These are phyloP conservation scores for Caenorhabditis latens DNA, from an alignment of 1,140 invertebrate genomes.

Conservation along the genomic window DNA sequence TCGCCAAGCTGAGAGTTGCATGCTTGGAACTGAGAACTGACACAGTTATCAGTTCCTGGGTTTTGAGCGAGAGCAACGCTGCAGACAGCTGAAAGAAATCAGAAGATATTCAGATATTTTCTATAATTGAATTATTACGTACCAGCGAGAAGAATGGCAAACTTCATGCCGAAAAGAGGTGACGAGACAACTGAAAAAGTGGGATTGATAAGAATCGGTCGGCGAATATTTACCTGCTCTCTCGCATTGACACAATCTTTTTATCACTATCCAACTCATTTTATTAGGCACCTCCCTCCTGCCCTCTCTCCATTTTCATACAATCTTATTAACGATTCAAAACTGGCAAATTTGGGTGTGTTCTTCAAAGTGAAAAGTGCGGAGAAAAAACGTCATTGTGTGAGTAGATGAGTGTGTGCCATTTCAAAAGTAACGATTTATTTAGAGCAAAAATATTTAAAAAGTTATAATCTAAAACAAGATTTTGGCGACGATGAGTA, in stretches of 20 bases:
- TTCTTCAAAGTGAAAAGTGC: not conserved
- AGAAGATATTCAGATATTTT: not conserved
- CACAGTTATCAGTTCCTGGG: constrained; percentile 57
- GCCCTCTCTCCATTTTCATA: not conserved
- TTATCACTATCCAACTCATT: constrained; percentile 51
- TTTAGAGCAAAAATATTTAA: not conserved
- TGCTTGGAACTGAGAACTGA: not conserved
- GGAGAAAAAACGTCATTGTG: constrained; percentile 6
- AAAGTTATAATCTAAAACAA: not conserved
- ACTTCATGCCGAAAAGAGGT: constrained; percentile 48
- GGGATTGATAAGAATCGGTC: constrained; percentile 31
- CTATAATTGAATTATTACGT: constrained; percentile 11
- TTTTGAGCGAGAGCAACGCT: constrained; percentile 1
- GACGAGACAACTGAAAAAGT: constrained; percentile 28
- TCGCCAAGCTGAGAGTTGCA: not conserved
- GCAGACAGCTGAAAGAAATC: not conserved
- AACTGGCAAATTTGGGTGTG: constrained; percentile 41
- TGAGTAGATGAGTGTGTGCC: not conserved
- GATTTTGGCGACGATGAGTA: constrained; percentile 4
- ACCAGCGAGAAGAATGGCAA: constrained; percentile 48
- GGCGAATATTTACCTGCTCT: constrained; percentile 34
- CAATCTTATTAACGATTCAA: constrained; percentile 47
- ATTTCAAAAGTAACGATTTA: not conserved
- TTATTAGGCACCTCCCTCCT: constrained; percentile 28
- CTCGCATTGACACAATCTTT: constrained; percentile 2